phyloP scores from a whole-genome alignment of 2,888 invertebrate species.

The Podotricha telesiphe region DNA sequence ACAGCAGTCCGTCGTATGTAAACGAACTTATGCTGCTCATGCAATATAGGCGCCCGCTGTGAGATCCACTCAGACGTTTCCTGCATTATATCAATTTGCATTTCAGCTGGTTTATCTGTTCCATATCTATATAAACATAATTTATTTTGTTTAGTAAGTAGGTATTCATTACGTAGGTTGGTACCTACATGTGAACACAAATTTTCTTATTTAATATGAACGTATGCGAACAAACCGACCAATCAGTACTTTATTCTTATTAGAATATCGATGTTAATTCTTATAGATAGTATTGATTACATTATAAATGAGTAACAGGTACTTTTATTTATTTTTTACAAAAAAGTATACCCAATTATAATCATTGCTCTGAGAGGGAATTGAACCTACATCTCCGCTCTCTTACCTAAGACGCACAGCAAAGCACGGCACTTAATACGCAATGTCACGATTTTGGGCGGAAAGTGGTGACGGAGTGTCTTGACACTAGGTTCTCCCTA shows the following conservation, averaged over 20 bases:
- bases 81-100: slow-evolving; percentile 83
- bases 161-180: not conserved
- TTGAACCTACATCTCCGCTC: too few relatives aligned
- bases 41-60: slow-evolving; percentile 78
- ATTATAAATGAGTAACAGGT: too few relatives aligned
- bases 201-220: not conserved
- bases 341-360: too few relatives aligned
- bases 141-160: not conserved
- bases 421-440: too few relatives aligned
- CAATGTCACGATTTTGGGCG: too few relatives aligned
- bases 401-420: too few relatives aligned
- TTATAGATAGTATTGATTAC: too few relatives aligned
- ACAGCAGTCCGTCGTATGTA: slow-evolving; percentile 80
- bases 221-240: not conserved
- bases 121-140: slow-evolving; percentile 41
- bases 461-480: too few relatives aligned
- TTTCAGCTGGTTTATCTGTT: slow-evolving; percentile 67
- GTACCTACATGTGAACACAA: not conserved
- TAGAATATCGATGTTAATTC: not conserved
- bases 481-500: too few relatives aligned
- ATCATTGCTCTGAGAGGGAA: too few relatives aligned
- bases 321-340: too few relatives aligned
- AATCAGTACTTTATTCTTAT: not conserved
- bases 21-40: slow-evolving; percentile 82
- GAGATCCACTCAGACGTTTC: slow-evolving; percentile 83